Percentiles rank a stretch among this genome's conserved stretches.
Conservation (phyloP, 2,113 vertebrate species). For the Oenanthe oenanthe region DNA sequence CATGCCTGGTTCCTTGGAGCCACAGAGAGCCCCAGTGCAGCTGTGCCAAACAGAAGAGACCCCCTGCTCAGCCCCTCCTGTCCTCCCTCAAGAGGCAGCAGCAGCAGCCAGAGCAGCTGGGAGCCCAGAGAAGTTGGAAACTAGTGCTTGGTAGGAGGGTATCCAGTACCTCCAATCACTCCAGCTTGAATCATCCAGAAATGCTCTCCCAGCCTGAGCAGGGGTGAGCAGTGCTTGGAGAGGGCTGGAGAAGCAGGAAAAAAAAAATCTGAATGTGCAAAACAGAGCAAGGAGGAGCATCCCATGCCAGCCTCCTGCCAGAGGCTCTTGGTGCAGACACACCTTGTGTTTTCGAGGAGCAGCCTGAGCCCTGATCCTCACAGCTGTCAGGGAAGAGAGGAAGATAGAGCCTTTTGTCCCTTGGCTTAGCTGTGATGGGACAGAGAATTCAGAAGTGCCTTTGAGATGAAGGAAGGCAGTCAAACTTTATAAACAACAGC, state of each 20-base stretch:
- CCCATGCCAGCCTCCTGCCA: conserved; percentile 31
- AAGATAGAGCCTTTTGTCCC: not conserved
- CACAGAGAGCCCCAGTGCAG: not conserved
- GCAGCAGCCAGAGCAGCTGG: not conserved
- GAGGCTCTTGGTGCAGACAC: conserved; percentile 56
- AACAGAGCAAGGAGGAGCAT: not conserved
- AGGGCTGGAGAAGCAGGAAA: not conserved
- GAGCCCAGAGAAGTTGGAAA: not conserved
- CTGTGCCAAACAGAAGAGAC: not conserved
- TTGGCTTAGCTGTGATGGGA: not conserved
- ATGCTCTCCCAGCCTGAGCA: not conserved
- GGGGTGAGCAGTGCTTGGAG: not conserved
- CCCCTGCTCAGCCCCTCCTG: not conserved
- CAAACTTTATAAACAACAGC: not conserved
- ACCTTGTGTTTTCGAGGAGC: conserved; percentile 30
- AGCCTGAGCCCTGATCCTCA: not conserved
- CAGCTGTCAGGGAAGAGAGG: not conserved
- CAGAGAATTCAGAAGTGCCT: not conserved
- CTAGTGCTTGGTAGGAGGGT: not conserved
- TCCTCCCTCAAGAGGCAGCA: not conserved
- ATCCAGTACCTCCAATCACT: rapidly evolving
- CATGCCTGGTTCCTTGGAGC: not conserved
- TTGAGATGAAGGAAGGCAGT: not conserved
- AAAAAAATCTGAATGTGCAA: not conserved
- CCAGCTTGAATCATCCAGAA: not conserved